Percentiles rank a stretch among this genome's conserved stretches.
phyloP scores from a whole-genome alignment of 2,888 invertebrate genomes.

The Copidosoma aretas region DNA sequence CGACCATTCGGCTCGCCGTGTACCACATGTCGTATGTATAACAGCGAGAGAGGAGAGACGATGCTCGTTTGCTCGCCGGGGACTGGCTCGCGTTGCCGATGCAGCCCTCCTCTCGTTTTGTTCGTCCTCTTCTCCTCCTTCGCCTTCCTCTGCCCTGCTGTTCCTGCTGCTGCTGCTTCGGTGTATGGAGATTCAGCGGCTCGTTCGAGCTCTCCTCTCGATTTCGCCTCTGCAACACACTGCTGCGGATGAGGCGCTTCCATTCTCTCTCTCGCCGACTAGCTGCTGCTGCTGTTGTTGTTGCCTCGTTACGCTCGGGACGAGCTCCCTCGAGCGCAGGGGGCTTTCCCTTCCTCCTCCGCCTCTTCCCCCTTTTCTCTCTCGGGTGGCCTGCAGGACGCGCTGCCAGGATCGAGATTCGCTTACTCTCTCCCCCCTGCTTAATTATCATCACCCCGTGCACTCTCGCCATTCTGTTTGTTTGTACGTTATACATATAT shows the following conservation, averaged over 20 bases:
- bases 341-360: conserved; percentile 20
- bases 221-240: not conserved
- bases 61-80: too few relatives aligned
- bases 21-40: too few relatives aligned
- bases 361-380: conserved; percentile 30
- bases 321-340: not conserved
- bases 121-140: not conserved
- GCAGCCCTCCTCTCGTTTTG: not conserved
- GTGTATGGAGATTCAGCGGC: not conserved
- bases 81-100: too few relatives aligned
- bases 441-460: conserved; percentile 10
- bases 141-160: conserved; percentile 1
- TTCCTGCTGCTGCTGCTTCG: not conserved
- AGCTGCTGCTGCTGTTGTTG: not conserved
- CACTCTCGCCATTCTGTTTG: not conserved
- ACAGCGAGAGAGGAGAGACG: too few relatives aligned
- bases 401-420: too few relatives aligned
- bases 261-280: not conserved
- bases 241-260: not conserved
- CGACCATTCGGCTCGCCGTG: too few relatives aligned
- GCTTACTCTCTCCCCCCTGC: conserved; percentile 27
- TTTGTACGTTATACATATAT: conserved; percentile 18
- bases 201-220: not conserved
- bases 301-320: not conserved
- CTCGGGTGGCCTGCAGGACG: too few relatives aligned